A percentile compares a stretch with the other conserved stretches of the same genome.
These are phyloP conservation scores for Tigriopus californicus DNA, from an alignment of 2,888 invertebrate genomes.

Conservation along the genomic window DNA sequence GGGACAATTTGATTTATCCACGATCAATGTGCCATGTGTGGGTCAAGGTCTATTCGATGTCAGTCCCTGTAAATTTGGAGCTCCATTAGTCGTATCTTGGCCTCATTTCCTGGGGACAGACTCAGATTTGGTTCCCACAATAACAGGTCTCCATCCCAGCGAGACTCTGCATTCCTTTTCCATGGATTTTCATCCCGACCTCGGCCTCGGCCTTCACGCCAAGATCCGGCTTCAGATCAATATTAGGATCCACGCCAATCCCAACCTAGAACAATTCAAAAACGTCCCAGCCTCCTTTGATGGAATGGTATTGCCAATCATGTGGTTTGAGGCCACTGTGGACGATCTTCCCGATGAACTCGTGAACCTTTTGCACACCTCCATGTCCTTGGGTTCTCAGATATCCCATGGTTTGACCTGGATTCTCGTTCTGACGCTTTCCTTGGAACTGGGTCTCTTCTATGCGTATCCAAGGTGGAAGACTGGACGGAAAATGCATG, in stretches of 20 bases:
- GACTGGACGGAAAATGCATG: too few species aligned
- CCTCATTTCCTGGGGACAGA: neutral
- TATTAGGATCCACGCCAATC: neutral
- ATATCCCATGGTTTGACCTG: too few species aligned
- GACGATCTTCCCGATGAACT: neutral
- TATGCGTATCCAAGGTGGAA: too few species aligned
- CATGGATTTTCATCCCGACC: neutral
- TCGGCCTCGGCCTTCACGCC: neutral
- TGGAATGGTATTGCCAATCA: neutral
- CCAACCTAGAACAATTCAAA: neutral
- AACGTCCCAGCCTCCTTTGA: neutral
- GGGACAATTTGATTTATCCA: too few species aligned
- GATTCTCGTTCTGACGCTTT: too few species aligned
- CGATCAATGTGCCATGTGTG: too few species aligned
- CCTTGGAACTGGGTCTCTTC: too few species aligned
- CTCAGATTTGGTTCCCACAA: neutral
- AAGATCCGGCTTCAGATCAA: neutral
- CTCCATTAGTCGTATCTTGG: slow-evolving; percentile 10
- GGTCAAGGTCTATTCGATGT: neutral
- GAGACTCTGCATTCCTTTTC: neutral
- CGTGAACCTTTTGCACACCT: too few species aligned
- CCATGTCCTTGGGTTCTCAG: too few species aligned
- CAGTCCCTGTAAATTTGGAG: slow-evolving; percentile 11
- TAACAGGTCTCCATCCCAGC: neutral
- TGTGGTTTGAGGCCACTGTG: neutral